Percentiles rank a stretch among this genome's conserved stretches.
These are phyloP conservation scores for Zaprionus davidi DNA, from an alignment of 1,140 invertebrate genomes.

Conservation along the genomic window DNA sequence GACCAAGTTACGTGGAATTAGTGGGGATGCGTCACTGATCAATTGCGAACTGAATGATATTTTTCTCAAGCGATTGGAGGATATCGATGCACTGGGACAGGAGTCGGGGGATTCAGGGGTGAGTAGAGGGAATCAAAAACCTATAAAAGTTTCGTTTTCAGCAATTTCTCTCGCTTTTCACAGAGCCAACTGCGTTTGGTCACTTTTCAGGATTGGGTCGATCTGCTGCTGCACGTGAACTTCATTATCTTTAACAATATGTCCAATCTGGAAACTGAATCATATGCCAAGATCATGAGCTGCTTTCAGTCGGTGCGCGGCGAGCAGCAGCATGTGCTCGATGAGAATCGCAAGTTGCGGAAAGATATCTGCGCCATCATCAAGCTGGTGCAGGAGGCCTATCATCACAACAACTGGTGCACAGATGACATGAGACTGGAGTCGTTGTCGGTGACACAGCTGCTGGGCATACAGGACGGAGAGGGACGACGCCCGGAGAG, in stretches of 20 bases:
- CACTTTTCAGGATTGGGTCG: slow-evolving; percentile 78
- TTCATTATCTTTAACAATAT: slow-evolving; percentile 59
- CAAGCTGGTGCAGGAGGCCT: slow-evolving; percentile 60
- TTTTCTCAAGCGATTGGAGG: slow-evolving; percentile 59
- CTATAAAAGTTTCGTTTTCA: background rate
- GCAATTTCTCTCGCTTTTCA: background rate
- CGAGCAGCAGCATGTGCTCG: slow-evolving; percentile 51
- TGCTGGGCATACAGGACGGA: slow-evolving; percentile 41
- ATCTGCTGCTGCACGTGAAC: slow-evolving; percentile 65
- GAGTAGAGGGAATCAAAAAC: background rate
- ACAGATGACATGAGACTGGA: slow-evolving; percentile 50
- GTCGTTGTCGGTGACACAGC: slow-evolving; percentile 56
- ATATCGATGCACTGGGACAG: slow-evolving; percentile 55
- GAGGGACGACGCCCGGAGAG: slow-evolving; percentile 44
- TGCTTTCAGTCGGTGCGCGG: slow-evolving; percentile 47
- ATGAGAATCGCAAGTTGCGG: slow-evolving; percentile 61
- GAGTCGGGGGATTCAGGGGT: slow-evolving; percentile 37
- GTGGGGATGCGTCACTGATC: slow-evolving; percentile 47
- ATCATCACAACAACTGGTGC: slow-evolving; percentile 58
- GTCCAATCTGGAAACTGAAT: slow-evolving; percentile 60
- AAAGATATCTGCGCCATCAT: slow-evolving; percentile 65
- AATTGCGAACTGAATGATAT: slow-evolving; percentile 64
- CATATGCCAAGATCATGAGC: slow-evolving; percentile 48
- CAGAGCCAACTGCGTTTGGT: slow-evolving; percentile 55
- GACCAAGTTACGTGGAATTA: slow-evolving; percentile 23